Percentiles rank a stretch among this genome's conserved stretches.
Evolutionary conservation across 2,797 vertebrate species (phyloP).

Genomic region (Leptoclinus maculatus): DNA sequence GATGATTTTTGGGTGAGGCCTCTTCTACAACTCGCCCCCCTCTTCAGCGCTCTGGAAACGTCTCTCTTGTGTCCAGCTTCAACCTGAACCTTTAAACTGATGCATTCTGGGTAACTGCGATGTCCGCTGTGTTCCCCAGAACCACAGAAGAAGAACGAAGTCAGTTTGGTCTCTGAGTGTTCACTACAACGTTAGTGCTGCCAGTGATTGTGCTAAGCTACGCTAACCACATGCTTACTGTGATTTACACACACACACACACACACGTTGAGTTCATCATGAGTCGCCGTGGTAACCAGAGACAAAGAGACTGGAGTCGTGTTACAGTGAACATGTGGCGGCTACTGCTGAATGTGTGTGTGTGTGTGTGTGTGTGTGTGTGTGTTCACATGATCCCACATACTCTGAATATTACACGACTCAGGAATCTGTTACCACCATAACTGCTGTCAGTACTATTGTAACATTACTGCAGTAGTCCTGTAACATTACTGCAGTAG

Average conservation of each 20-base stretch:
- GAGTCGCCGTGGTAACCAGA: conserved; percentile 46
- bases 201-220: conserved; percentile 17
- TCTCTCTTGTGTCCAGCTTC: too few relatives aligned
- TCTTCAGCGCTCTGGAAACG: too few relatives aligned
- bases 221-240: neutral
- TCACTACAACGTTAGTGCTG: neutral
- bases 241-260: neutral
- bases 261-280: conserved; percentile 23
- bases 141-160: neutral
- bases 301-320: conserved; percentile 33
- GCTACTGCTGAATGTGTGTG: conserved; percentile 2
- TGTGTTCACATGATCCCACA: conserved; percentile 24
- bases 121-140: neutral
- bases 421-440: conserved; percentile 30
- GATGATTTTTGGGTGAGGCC: too few relatives aligned
- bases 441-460: conserved; percentile 8
- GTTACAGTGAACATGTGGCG: conserved; percentile 58
- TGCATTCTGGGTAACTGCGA: conserved; percentile 13
- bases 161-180: neutral
- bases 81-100: neutral
- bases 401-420: conserved; percentile 39
- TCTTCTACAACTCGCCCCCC: too few relatives aligned
- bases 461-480: too few relatives aligned
- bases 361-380: conserved; percentile 20
- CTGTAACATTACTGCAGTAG: too few relatives aligned